Evolutionary conservation across 2,797 vertebrate genomes (phyloP).

Genomic region (Sebastes kiyomatsui): DNA sequence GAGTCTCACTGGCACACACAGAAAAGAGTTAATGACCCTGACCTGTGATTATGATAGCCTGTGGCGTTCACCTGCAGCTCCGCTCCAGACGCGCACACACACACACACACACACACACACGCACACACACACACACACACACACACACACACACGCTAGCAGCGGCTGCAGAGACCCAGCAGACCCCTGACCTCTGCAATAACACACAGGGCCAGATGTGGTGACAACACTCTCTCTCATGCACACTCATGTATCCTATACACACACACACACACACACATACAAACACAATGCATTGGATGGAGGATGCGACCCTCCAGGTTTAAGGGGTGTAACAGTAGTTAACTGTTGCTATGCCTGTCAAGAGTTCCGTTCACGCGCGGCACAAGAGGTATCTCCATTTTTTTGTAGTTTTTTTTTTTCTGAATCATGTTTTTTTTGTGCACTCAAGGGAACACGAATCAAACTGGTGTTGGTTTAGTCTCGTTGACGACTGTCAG

Average conservation of each 20-base stretch:
- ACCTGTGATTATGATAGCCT: slow-evolving; percentile 71
- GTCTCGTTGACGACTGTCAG: too few species aligned
- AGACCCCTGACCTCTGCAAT: slow-evolving; percentile 49
- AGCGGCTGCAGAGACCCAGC: slow-evolving; percentile 16
- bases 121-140: not conserved
- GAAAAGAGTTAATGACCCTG: slow-evolving; percentile 69
- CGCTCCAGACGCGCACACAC: slow-evolving; percentile 8
- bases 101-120: slow-evolving; percentile 19
- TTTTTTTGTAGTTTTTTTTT: too few species aligned
- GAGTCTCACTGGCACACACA: slow-evolving; percentile 31
- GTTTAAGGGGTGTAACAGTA: not conserved
- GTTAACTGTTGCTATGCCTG: too few species aligned
- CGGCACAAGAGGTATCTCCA: too few species aligned
- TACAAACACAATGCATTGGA: not conserved
- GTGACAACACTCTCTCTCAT: not conserved
- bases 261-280: not conserved
- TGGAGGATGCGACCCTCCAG: not conserved
- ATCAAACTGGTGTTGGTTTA: too few species aligned
- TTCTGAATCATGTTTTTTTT: too few species aligned
- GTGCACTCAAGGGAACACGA: too few species aligned
- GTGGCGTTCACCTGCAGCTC: slow-evolving; percentile 77
- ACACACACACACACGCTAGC: slow-evolving; percentile 18
- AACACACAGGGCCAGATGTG: slow-evolving; percentile 59
- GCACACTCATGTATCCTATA: not conserved
- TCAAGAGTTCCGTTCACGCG: not conserved